These are phyloP conservation scores for Albula goreensis DNA, from an alignment of 2,113 vertebrate species.

Conservation along the genomic window DNA sequence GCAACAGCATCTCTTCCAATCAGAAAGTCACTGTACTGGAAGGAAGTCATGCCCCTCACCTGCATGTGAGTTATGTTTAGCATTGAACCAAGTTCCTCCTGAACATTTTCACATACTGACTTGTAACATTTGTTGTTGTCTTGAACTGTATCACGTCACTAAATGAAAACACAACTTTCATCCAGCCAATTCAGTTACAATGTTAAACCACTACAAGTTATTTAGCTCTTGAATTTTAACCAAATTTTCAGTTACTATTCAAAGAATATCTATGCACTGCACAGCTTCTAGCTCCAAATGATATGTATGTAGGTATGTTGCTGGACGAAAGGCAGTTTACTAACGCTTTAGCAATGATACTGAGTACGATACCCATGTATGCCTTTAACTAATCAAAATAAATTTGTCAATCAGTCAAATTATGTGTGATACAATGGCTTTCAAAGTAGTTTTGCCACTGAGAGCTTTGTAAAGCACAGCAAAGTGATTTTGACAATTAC, in stretches of 20 bases:
- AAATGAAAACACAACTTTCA: too few species aligned
- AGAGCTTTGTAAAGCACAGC: not conserved
- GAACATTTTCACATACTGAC: not conserved
- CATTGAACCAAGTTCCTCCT: not conserved
- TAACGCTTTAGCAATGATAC: not conserved
- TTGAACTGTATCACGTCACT: too few species aligned
- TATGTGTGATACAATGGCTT: not conserved
- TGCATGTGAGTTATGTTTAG: not conserved
- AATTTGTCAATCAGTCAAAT: not conserved
- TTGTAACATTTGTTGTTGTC: not conserved
- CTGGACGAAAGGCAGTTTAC: not conserved
- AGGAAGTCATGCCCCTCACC: not conserved
- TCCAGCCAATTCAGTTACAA: too few species aligned
- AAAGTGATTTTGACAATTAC: too few species aligned
- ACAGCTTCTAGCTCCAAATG: too few species aligned
- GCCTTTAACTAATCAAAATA: not conserved
- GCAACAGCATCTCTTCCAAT: not conserved
- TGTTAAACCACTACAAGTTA: too few species aligned
- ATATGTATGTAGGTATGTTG: too few species aligned
- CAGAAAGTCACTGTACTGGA: not conserved
- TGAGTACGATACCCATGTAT: not conserved
- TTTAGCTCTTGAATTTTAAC: too few species aligned
- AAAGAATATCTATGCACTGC: too few species aligned
- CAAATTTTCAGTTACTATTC: too few species aligned
- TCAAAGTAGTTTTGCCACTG: not conserved